Evolutionary conservation across 2,888 invertebrate species (phyloP).

Genomic region (Opisthograptis luteolata): DNA sequence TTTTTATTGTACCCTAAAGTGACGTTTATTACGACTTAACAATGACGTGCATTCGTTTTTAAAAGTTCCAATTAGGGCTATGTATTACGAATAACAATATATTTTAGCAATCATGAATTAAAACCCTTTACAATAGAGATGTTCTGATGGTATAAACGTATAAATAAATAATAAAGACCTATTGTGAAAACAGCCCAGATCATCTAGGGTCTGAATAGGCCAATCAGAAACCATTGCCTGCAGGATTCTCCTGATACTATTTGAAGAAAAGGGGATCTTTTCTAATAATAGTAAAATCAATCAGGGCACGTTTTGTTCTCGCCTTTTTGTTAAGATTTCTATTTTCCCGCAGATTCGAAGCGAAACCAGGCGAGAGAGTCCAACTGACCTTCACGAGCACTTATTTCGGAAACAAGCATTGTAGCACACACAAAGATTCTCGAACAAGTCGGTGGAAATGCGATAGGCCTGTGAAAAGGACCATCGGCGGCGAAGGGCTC

Average conservation of each 20-base stretch:
- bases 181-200: neutral
- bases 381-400: slow-evolving; percentile 88
- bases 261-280: slow-evolving; percentile 9
- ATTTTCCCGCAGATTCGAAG: slow-evolving; percentile 84
- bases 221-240: neutral
- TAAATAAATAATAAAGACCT: neutral
- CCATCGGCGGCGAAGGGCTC: slow-evolving; percentile 79
- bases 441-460: slow-evolving; percentile 89
- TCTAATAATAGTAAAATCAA: slow-evolving; percentile 16
- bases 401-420: slow-evolving; percentile 88
- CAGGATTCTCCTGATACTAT: neutral
- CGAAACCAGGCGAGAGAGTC: slow-evolving; percentile 87
- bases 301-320: slow-evolving; percentile 18
- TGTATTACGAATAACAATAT: no score
- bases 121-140: no score
- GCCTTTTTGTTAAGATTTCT: slow-evolving; percentile 20
- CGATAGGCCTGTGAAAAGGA: slow-evolving; percentile 79
- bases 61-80: no score
- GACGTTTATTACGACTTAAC: no score
- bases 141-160: no score
- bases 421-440: slow-evolving; percentile 87
- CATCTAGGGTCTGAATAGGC: neutral
- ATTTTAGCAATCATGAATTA: no score
- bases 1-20: no score
- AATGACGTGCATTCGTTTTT: no score